phyloP scores from a whole-genome alignment of 2,888 invertebrate species.

The Notodonta ziczac region DNA sequence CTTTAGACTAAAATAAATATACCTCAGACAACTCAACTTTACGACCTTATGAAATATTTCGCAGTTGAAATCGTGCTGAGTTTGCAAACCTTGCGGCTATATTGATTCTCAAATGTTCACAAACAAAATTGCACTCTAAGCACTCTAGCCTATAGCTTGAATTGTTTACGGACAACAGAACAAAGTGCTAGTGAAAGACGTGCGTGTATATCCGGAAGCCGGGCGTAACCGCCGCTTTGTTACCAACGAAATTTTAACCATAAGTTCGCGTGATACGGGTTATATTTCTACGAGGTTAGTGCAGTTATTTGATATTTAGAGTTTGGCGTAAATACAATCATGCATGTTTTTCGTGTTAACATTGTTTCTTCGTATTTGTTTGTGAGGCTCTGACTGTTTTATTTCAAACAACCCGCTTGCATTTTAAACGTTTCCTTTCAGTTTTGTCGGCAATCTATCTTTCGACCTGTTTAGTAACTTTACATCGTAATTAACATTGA shows the following conservation, averaged over 20 bases:
- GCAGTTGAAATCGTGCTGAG: constrained; percentile 41
- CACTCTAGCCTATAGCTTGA: constrained; percentile 2
- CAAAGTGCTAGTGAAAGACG: constrained; percentile 38
- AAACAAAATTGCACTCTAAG: constrained; percentile 21
- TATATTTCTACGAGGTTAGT: constrained; percentile 17
- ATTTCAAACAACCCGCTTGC: constrained; percentile 44
- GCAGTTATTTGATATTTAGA: constrained; percentile 46
- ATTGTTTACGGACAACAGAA: constrained; percentile 13
- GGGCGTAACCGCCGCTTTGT: constrained; percentile 23
- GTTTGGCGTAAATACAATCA: constrained; percentile 44
- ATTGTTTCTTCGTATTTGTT: constrained; percentile 45
- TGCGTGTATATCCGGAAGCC: constrained; percentile 28
- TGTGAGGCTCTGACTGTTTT: constrained; percentile 38
- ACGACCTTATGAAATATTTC: constrained; percentile 51
- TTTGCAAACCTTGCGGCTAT: constrained; percentile 44
- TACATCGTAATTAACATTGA: neutral
- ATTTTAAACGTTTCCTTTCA: constrained; percentile 39
- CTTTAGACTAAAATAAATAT: constrained; percentile 13
- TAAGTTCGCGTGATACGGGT: constrained; percentile 17
- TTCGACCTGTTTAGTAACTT: too few relatives aligned
- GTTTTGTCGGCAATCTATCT: neutral
- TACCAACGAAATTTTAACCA: constrained; percentile 36
- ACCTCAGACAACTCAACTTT: constrained; percentile 23
- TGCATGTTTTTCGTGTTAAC: constrained; percentile 43
- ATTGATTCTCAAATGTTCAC: constrained; percentile 44